These are phyloP conservation scores for Hipposideros larvatus DNA, from an alignment of 2,797 vertebrate species.

Conservation along the genomic window DNA sequence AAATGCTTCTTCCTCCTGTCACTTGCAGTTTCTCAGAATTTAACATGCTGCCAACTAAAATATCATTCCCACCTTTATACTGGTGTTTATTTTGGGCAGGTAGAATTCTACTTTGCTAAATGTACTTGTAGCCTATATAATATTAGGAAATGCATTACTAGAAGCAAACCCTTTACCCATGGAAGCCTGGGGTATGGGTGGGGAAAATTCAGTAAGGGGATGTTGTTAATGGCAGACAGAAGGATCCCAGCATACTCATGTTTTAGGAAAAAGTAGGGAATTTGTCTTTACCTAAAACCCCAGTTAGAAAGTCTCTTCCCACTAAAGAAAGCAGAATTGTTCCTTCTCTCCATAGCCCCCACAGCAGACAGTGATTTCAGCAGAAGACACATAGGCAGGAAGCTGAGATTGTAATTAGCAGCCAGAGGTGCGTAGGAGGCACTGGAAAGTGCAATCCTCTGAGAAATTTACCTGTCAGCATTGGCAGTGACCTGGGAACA, in stretches of 20 bases:
- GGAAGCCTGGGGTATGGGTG: background rate
- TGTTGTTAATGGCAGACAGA: background rate
- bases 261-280: background rate
- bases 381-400: background rate
- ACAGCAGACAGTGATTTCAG: background rate
- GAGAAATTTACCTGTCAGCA: background rate
- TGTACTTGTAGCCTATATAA: background rate
- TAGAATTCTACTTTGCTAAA: background rate
- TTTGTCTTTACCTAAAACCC: background rate
- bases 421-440: background rate
- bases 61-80: background rate
- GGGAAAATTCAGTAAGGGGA: fast-evolving
- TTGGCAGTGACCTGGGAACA: background rate
- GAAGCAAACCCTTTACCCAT: background rate
- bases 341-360: fast-evolving
- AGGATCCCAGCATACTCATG: background rate
- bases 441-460: background rate
- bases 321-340: background rate
- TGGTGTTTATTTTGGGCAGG: background rate
- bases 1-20: slow-evolving; percentile 21
- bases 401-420: background rate
- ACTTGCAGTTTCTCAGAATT: background rate
- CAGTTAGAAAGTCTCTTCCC: background rate
- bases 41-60: background rate
- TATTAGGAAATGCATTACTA: background rate